These are phyloP conservation scores for Austrolebias charrua DNA, from an alignment of 2,797 vertebrate genomes.

Conservation along the genomic window DNA sequence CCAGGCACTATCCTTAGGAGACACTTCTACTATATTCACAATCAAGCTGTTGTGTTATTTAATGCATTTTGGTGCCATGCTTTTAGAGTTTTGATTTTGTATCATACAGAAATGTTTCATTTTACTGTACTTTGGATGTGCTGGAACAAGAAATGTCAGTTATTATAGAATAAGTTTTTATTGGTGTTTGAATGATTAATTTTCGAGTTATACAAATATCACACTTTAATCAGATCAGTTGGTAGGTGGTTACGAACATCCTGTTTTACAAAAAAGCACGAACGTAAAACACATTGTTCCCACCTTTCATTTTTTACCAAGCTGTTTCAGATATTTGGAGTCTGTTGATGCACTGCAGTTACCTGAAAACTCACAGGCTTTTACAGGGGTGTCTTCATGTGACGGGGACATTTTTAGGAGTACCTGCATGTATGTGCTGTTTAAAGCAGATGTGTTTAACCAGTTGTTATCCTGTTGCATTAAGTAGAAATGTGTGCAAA, in stretches of 20 bases:
- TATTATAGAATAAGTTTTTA: too few species aligned
- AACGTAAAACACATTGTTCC: conserved; percentile 9
- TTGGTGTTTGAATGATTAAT: conserved; percentile 28
- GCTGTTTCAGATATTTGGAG: conserved; percentile 18
- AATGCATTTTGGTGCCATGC: conserved; percentile 11
- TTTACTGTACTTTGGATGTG: conserved; percentile 28
- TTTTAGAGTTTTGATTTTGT: conserved; percentile 37
- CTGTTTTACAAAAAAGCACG: conserved; percentile 7
- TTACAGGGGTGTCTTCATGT: conserved; percentile 18
- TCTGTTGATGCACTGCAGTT: conserved; percentile 34
- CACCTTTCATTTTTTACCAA: conserved; percentile 7
- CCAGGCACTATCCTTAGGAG: not conserved
- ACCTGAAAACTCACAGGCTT: conserved; percentile 21
- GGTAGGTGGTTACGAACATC: conserved; percentile 10
- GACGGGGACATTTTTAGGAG: conserved; percentile 49
- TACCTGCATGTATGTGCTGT: conserved; percentile 65
- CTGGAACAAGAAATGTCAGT: conserved; percentile 17
- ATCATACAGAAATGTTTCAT: conserved; percentile 21
- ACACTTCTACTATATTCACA: conserved; percentile 10
- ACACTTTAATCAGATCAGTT: conserved; percentile 10
- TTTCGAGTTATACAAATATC: conserved; percentile 14
- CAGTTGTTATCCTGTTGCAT: conserved; percentile 10
- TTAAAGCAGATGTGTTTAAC: conserved; percentile 42
- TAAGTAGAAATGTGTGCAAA: conserved; percentile 29
- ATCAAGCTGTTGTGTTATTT: not conserved